Base-by-base conservation (phyloP, 2,113 vertebrate species). In the Okapia johnstoni region DNA sequence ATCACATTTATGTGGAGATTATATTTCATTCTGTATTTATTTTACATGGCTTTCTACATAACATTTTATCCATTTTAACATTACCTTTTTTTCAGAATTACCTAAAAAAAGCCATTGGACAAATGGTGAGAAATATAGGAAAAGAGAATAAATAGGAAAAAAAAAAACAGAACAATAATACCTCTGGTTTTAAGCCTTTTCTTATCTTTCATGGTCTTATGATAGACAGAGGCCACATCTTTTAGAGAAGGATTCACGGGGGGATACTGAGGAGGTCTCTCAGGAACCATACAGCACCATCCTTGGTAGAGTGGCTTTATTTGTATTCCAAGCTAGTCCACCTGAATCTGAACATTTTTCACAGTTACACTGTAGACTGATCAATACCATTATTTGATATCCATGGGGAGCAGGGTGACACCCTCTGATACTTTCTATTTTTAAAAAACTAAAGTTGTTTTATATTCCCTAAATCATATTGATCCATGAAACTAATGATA, bases 361-460 rank as follows among this genome's bases (percentile, higher is more conserved):
- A 96, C 93, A 97, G 97, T 98, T 98, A 94, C 23, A 25, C 84
- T 28, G 95, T 96, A 97, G 98, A 97, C 87, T 52, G 46, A 98
- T 99, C 98, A 98, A 98, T 99, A 97, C 79, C 79, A 63, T 97
- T 98, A 98, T 98, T 97, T 98, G 97, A 96, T 97, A 97, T 97
- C 98, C 97, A 96, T 93, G 6, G 97, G 97, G 94, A 94, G 52
- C 92, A 97, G 76, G 97, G 90, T 97, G 93, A 97, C 98, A 97
- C 98, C 98, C 97, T 98, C 98, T 98, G 98, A 98, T 97, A 97
- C 57, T 97, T 98, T 96, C 97, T 98, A 98, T 98, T 99, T 98
- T 99, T 99, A 98, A 98, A 98, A 98, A 98, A 91, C 95, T 96
- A 4, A 97, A 98, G 96, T 98, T 99, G 98, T 97, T 99, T 98